Conservation (phyloP, 2,888 invertebrate genomes). For the Cataglyphis rosenhaueri region DNA sequence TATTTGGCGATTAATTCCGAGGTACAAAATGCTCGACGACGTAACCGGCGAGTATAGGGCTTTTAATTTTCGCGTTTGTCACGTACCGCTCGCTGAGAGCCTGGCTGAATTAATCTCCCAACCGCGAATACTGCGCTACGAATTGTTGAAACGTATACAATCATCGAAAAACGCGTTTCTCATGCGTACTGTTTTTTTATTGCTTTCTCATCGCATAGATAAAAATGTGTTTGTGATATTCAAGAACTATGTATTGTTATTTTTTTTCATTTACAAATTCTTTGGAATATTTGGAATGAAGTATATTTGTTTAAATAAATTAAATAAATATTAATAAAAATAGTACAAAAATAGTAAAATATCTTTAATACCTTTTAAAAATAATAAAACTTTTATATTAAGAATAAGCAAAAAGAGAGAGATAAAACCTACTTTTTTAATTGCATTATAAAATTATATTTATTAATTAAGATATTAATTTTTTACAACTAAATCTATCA, state of each 20-base stretch:
- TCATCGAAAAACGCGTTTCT: neutral
- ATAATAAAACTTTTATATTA: neutral
- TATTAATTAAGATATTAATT: neutral
- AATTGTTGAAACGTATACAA: constrained; percentile 24
- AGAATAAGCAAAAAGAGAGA: neutral
- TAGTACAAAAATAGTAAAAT: neutral
- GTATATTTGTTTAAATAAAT: neutral
- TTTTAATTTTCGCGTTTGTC: constrained; percentile 48
- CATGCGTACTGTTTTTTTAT: neutral
- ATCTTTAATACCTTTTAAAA: neutral
- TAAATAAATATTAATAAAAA: neutral
- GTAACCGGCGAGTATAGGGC: constrained; percentile 30
- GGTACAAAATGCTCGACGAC: constrained; percentile 24
- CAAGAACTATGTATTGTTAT: neutral
- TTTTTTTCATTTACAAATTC: neutral
- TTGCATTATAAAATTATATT: neutral
- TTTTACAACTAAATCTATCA: neutral
- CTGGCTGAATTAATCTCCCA: constrained; percentile 33
- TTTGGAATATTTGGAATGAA: neutral
- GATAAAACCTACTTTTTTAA: neutral
- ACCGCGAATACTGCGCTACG: neutral
- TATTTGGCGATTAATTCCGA: constrained; percentile 45
- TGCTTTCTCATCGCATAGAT: neutral
- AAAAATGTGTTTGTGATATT: neutral
- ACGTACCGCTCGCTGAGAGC: constrained; percentile 29